phyloP scores from a whole-genome alignment of 2,797 vertebrate genomes.

The Pitangus sulphuratus region DNA sequence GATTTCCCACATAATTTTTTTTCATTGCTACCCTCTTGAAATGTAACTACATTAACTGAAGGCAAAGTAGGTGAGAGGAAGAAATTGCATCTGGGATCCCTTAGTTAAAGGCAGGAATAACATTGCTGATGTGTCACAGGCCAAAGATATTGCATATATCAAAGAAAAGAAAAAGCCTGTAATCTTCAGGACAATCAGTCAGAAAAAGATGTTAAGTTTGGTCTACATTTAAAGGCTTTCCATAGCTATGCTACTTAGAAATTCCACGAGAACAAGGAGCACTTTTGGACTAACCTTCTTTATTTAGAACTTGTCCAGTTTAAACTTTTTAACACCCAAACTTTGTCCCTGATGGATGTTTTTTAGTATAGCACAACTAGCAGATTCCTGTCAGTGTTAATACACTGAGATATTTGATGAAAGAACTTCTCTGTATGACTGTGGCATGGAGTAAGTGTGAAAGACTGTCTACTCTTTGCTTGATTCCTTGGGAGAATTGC shows the following conservation, averaged over 20 bases:
- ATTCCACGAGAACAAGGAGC: neutral
- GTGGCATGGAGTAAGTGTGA: neutral
- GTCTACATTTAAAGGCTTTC: neutral
- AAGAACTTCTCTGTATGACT: neutral
- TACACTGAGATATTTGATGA: neutral
- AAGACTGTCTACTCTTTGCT: neutral
- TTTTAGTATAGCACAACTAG: neutral
- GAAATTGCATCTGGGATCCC: neutral
- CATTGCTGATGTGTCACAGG: neutral
- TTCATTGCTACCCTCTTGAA: neutral
- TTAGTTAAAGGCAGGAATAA: neutral
- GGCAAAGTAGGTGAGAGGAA: slow-evolving; percentile 7
- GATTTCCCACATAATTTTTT: neutral
- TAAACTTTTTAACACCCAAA: neutral
- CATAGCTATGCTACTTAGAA: neutral
- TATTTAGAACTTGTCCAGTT: neutral
- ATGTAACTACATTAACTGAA: neutral
- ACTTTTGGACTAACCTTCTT: neutral
- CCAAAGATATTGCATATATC: neutral
- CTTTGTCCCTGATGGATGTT: neutral
- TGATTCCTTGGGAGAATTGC: neutral
- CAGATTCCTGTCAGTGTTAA: neutral
- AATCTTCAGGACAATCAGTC: neutral
- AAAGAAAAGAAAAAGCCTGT: neutral
- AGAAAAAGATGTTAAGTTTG: neutral